Percentiles rank a stretch among this genome's conserved stretches.
Conservation (phyloP, 2,113 vertebrate species). For the Cebus imitator region DNA sequence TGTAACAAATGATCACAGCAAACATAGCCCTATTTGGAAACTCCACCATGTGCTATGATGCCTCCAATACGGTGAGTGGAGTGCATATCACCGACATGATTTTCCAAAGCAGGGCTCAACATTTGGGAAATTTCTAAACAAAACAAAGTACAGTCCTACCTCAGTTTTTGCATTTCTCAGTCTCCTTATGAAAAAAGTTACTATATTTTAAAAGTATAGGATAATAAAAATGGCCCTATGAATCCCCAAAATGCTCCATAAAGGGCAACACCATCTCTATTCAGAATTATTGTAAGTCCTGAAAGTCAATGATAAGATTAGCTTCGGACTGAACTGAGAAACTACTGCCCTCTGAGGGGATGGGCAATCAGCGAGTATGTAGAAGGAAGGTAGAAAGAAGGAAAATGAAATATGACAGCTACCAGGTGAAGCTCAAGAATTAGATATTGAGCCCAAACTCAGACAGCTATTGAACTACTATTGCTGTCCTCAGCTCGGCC, state of each 20-base stretch:
- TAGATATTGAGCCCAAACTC: fast-evolving
- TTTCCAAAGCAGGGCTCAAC: neutral
- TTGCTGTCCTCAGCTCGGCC: neutral
- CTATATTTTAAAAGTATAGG: neutral
- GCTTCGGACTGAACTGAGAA: neutral
- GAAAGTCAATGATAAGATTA: too few species aligned
- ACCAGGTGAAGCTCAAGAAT: neutral
- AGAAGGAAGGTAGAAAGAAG: neutral
- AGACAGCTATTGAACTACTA: neutral
- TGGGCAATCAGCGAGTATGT: neutral
- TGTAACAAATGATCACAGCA: neutral
- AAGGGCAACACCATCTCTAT: neutral
- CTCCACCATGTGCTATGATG: neutral
- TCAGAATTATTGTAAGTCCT: neutral
- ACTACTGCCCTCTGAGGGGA: too few species aligned
- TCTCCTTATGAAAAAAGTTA: neutral
- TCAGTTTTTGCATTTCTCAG: neutral
- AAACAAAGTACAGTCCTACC: neutral
- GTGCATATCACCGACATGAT: neutral
- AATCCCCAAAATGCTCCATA: neutral
- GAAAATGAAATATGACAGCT: fast-evolving
- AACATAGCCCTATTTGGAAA: neutral
- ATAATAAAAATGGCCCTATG: neutral
- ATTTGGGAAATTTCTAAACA: neutral
- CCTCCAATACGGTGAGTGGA: neutral